phyloP scores from a whole-genome alignment of 2,113 vertebrate species.

The Eurystomus gularis region DNA sequence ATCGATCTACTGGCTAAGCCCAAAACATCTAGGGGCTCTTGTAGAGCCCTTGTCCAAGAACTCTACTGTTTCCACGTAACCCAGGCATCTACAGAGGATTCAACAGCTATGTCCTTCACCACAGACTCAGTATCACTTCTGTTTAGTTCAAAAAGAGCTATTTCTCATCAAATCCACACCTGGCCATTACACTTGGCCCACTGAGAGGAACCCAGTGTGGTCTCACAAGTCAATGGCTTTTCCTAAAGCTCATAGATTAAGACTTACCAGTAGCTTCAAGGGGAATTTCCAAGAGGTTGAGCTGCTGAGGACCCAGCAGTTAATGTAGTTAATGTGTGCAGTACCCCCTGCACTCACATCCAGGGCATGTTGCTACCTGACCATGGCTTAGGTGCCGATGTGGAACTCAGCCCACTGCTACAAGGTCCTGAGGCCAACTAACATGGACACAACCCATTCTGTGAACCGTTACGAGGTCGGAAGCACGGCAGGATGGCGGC shows the following conservation, averaged over 20 bases:
- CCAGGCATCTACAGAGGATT: background rate
- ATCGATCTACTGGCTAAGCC: background rate
- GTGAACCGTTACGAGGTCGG: accelerated
- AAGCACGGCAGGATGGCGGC: accelerated
- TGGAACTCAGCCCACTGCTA: background rate
- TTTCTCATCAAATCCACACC: background rate
- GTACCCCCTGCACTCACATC: accelerated
- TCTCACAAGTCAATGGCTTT: background rate
- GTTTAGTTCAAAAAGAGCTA: background rate
- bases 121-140: background rate
- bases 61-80: background rate
- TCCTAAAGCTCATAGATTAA: background rate
- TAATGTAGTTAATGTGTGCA: background rate
- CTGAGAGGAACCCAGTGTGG: background rate
- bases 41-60: background rate
- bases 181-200: background rate
- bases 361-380: background rate
- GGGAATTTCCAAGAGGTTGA: background rate
- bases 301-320: background rate
- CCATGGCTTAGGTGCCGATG: background rate
- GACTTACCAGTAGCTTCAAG: background rate
- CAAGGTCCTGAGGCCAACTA: accelerated
- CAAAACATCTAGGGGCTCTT: background rate
- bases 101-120: background rate
- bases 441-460: accelerated